phyloP scores from a whole-genome alignment of 64 coral and sea anemone genomes.

The Montipora efflorescens region DNA sequence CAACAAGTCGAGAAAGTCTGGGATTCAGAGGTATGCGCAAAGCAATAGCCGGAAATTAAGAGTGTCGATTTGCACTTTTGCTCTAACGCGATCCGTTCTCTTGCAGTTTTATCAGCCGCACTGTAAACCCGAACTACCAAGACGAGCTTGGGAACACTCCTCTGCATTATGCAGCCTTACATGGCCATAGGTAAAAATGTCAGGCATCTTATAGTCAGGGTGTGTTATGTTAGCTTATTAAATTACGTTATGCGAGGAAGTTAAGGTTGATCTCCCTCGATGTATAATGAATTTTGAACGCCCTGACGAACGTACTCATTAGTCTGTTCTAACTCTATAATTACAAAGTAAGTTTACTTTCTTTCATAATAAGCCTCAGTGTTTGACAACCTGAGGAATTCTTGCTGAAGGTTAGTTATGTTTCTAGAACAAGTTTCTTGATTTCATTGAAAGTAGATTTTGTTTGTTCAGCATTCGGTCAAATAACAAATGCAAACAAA shows the following conservation, averaged over 20 bases:
- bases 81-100: neutral
- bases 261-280: too few species aligned
- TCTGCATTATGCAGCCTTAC: slow-evolving; percentile 77
- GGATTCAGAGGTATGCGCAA: slow-evolving; percentile 76
- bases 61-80: neutral
- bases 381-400: neutral
- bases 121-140: slow-evolving; percentile 82
- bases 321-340: neutral
- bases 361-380: neutral
- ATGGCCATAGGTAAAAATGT: slow-evolving; percentile 77
- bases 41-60: neutral
- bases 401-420: neutral
- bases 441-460: too few species aligned
- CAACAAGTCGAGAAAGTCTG: slow-evolving; percentile 73
- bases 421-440: neutral
- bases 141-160: slow-evolving; percentile 91
- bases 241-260: too few species aligned
- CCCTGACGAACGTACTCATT: neutral
- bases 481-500: neutral
- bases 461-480: too few species aligned
- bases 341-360: neutral
- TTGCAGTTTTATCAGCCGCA: slow-evolving; percentile 81
- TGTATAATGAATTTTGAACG: too few species aligned
- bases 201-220: too few species aligned
- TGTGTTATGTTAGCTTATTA: too few species aligned